Conservation (phyloP, 2,113 vertebrate species). For the Burhinus oedicnemus region DNA sequence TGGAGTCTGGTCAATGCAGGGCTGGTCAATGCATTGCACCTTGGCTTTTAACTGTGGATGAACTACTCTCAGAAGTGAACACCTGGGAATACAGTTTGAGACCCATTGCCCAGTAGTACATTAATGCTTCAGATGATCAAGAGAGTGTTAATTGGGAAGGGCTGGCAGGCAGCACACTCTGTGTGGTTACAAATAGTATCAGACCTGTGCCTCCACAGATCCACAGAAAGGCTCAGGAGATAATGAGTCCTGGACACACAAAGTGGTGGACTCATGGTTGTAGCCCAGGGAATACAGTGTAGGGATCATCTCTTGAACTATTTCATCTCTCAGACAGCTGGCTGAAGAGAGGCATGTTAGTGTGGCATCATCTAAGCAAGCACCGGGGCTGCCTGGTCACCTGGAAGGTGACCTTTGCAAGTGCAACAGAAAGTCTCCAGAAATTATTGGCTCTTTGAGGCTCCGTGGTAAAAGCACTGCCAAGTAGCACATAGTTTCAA, state of each 20-base stretch:
- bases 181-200: background rate
- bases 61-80: background rate
- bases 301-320: background rate
- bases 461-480: background rate
- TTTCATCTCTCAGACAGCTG: background rate
- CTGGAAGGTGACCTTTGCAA: background rate
- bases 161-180: background rate
- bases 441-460: background rate
- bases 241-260: background rate
- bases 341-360: accelerated
- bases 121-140: background rate
- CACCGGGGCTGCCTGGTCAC: background rate
- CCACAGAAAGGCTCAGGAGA: background rate
- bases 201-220: background rate
- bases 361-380: background rate
- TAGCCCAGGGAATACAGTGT: background rate
- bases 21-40: background rate
- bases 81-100: background rate
- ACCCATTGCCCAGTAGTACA: background rate
- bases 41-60: background rate
- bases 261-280: accelerated
- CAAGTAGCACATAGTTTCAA: background rate
- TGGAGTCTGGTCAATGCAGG: accelerated
- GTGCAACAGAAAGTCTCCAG: background rate
- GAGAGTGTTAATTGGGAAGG: background rate